These are phyloP conservation scores for Chamaea fasciata DNA, from an alignment of 2,113 vertebrate genomes.

Conservation along the genomic window DNA sequence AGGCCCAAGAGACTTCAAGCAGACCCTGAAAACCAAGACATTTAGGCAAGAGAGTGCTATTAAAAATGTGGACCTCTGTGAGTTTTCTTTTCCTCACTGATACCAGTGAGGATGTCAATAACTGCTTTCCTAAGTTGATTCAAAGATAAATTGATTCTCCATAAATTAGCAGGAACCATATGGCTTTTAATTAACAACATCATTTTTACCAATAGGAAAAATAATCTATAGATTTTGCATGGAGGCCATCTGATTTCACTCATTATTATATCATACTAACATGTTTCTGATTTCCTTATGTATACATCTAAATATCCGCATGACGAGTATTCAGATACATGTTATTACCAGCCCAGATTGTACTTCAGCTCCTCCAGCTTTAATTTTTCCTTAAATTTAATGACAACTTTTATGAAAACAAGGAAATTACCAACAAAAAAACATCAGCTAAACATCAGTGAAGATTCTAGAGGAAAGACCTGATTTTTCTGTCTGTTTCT, in stretches of 20 bases:
- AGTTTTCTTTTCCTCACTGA: neutral
- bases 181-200: neutral
- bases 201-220: neutral
- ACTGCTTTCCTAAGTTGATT: neutral
- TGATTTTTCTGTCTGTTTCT: neutral
- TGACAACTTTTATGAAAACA: neutral
- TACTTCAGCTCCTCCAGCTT: neutral
- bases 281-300: neutral
- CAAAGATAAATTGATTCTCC: neutral
- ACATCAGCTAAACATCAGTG: neutral
- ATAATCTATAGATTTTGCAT: neutral
- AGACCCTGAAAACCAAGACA: neutral
- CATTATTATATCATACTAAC: neutral
- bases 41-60: neutral
- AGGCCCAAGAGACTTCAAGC: rapidly evolving
- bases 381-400: neutral
- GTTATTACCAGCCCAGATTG: neutral
- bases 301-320: neutral
- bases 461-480: neutral
- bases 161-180: neutral
- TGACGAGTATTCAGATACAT: neutral
- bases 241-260: neutral
- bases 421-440: neutral
- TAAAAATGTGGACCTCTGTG: neutral
- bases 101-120: neutral